These are phyloP conservation scores for Eulemur macaco DNA, from an alignment of 2,113 vertebrate species.

Conservation along the genomic window DNA sequence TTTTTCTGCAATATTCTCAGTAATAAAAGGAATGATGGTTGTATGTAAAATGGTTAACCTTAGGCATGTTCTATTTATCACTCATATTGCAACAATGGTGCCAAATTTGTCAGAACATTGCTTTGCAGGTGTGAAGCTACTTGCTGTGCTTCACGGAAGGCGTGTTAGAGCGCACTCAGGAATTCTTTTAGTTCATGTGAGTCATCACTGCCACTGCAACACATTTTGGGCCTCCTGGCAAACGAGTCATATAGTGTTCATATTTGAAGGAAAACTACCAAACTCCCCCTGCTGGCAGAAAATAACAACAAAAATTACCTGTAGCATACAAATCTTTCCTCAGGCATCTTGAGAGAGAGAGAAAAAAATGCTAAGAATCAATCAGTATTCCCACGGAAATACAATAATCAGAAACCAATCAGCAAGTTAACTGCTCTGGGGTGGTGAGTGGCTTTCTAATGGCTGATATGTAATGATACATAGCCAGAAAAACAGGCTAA, in stretches of 20 bases:
- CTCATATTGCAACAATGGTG: rapidly evolving
- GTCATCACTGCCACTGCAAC: not conserved
- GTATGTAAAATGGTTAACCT: not conserved
- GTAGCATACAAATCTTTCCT: not conserved
- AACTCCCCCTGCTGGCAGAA: constrained; percentile 31
- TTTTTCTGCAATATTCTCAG: not conserved
- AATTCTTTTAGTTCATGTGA: not conserved
- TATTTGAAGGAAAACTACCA: constrained; percentile 23
- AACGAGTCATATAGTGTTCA: not conserved
- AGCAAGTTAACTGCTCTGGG: constrained; percentile 62
- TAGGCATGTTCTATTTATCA: not conserved
- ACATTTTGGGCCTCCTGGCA: not conserved
- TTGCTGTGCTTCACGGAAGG: not conserved
- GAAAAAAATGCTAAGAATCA: constrained; percentile 21
- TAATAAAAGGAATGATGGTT: not conserved
- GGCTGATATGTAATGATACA: constrained; percentile 61
- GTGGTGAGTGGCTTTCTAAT: constrained; percentile 44
- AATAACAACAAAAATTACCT: constrained; percentile 21
- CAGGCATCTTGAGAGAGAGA: not conserved
- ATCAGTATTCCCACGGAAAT: constrained; percentile 57
- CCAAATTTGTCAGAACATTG: not conserved
- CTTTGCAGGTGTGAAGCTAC: not conserved
- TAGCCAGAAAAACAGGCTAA: constrained; percentile 50
- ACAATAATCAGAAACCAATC: constrained; percentile 70
- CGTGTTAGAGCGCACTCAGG: not conserved